phyloP scores from a whole-genome alignment of 2,113 vertebrate genomes.

The Xiphorhynchus elegans region DNA sequence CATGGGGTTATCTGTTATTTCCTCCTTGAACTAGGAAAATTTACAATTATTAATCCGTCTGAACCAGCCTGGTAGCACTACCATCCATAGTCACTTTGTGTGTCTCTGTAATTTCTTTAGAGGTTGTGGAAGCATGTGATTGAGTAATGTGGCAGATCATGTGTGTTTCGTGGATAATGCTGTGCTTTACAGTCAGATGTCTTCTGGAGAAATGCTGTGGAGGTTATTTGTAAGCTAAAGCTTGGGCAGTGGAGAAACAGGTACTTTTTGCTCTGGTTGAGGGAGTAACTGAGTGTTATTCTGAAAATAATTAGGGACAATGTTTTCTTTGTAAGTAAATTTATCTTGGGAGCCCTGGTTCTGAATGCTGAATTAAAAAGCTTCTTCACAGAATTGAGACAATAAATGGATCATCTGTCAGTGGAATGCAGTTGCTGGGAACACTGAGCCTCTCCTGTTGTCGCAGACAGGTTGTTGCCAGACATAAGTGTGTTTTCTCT shows the following conservation, averaged over 20 bases:
- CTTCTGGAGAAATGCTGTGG: background rate
- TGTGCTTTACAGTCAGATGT: background rate
- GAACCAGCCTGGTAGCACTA: background rate
- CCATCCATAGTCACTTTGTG: background rate
- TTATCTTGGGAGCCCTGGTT: background rate
- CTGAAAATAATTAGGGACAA: background rate
- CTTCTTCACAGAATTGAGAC: fast-evolving
- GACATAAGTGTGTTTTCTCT: background rate
- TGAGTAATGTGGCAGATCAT: background rate
- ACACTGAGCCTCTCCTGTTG: background rate
- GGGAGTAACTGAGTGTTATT: background rate
- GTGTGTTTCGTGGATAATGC: background rate
- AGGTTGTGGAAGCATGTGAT: background rate
- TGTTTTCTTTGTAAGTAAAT: background rate
- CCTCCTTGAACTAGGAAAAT: background rate
- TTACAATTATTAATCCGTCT: background rate
- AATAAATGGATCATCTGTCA: background rate
- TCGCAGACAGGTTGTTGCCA: background rate
- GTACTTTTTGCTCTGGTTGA: background rate
- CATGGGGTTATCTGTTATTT: background rate
- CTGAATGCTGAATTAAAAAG: background rate
- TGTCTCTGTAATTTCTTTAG: background rate
- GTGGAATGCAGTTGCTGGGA: background rate
- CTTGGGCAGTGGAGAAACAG: background rate
- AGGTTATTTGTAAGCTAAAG: background rate